Base-by-base conservation (phyloP, 2,888 invertebrate species). In the Drosophila emarginata region DNA sequence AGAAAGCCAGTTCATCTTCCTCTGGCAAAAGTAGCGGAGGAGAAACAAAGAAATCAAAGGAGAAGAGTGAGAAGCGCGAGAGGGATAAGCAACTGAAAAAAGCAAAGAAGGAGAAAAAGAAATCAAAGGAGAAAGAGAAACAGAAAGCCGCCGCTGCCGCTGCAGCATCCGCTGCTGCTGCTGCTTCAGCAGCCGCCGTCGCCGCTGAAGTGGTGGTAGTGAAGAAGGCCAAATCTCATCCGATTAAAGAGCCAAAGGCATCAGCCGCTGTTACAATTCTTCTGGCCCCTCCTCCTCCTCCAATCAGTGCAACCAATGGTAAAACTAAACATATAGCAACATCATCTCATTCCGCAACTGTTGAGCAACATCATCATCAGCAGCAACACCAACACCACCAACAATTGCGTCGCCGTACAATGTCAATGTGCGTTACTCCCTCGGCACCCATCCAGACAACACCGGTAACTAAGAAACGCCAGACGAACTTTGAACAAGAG, bases 401-500 rank as follows among this genome's bases (percentile, higher is more conserved):
- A 14, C 71, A 76, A 4, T 21, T 85, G 57, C 77, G 87, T 2
- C 82, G 85, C n/a, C 84, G 87, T 57, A 84, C 87, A 28, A 81
- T 85, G 79, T 85, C 84, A 18, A 84, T 86, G 79, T 84, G 87
- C 5, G 73, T 74, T 0, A 53, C 83, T 2, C 66, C 76, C 2
- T 64, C 61, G 11, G 64, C 72, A 7, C 64, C 71, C 0, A 14
- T 36, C 9, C 40, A 39, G 0, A n/a, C 63, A 11, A 7, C 59
- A 0, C 70, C 67, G 89, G 71, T 67, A 89, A 64, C 79, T 0
- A 91, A 91, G 60, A 91, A 91, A 67, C 40, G 93, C 84, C 65
- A 94, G 92, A 85, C 93, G 88, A 71, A 93, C 92, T 89, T 93
- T 91, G 67, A 89, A 91, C 78, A 93, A 65, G 90, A 90, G 51